Percentiles rank a stretch among this genome's conserved stretches.
These are phyloP conservation scores for Catharus bicknelli DNA, from an alignment of 2,113 vertebrate species.

Conservation along the genomic window DNA sequence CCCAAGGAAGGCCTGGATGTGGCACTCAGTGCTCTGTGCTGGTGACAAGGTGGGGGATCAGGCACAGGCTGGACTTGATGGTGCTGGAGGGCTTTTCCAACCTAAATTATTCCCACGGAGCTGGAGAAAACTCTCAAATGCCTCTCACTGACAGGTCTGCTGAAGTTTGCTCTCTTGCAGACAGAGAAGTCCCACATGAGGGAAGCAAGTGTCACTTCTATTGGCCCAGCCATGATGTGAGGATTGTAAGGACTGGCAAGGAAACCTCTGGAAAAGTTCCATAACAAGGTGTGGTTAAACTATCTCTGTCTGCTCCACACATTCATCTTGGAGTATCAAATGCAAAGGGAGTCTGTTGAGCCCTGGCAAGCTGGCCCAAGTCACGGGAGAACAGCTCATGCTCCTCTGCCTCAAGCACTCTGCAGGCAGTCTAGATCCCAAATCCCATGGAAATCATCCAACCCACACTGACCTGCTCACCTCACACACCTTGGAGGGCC, in stretches of 20 bases:
- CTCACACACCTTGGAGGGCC: neutral
- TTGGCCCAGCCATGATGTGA: neutral
- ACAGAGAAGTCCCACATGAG: neutral
- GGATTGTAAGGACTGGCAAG: neutral
- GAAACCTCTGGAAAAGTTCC: neutral
- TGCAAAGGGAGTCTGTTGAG: constrained; percentile 5
- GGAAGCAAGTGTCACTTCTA: neutral
- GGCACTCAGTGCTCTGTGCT: neutral
- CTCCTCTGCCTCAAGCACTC: neutral
- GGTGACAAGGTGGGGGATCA: accelerated
- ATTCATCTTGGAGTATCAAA: neutral
- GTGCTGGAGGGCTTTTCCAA: neutral
- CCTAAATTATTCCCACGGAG: neutral
- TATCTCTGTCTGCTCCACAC: neutral
- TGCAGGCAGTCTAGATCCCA: neutral
- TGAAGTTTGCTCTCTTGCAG: neutral
- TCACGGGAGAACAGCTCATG: neutral
- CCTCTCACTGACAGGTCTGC: neutral
- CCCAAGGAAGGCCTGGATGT: accelerated
- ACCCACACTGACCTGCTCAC: neutral
- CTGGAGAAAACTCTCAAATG: neutral
- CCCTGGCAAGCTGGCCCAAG: neutral
- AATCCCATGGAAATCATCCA: neutral
- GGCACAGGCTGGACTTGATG: neutral
- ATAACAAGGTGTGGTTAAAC: neutral